Conservation (phyloP, 2,888 invertebrate species). For the Anodontia alba region DNA sequence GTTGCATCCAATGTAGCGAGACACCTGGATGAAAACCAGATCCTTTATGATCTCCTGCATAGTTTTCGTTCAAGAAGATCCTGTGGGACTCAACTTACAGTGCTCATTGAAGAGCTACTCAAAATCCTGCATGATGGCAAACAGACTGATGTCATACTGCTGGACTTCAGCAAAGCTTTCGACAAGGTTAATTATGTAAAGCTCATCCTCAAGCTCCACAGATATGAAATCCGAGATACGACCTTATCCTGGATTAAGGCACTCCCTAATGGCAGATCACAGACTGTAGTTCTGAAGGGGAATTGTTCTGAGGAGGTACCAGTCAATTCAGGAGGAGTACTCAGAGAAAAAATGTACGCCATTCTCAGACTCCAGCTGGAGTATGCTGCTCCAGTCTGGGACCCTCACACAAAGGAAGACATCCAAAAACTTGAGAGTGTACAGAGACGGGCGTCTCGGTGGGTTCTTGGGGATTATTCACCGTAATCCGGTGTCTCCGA, state of each 20-base stretch:
- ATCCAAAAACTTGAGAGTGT: too few relatives aligned
- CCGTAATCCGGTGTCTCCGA: too few relatives aligned
- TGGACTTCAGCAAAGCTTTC: too few relatives aligned
- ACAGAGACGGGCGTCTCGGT: too few relatives aligned
- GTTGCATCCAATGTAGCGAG: neutral
- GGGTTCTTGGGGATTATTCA: too few relatives aligned
- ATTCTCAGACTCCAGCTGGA: too few relatives aligned
- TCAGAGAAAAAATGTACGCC: too few relatives aligned
- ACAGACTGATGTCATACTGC: neutral
- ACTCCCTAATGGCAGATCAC: neutral
- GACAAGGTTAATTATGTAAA: neutral
- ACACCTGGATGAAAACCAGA: neutral
- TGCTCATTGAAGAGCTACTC: neutral
- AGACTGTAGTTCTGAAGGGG: constrained; percentile 5
- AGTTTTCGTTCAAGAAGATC: neutral
- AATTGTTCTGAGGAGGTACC: too few relatives aligned
- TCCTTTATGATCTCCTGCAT: neutral
- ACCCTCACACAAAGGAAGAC: too few relatives aligned
- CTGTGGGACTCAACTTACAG: neutral
- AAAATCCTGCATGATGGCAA: neutral
- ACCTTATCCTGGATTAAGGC: constrained; percentile 1
- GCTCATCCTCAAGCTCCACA: neutral
- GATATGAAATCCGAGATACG: neutral
- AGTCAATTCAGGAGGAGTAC: too few relatives aligned
- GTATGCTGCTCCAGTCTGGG: too few relatives aligned